Percentiles rank a stretch among this genome's conserved stretches.
Conservation (phyloP, 1,140 invertebrate species). For the Watersipora subatra region DNA sequence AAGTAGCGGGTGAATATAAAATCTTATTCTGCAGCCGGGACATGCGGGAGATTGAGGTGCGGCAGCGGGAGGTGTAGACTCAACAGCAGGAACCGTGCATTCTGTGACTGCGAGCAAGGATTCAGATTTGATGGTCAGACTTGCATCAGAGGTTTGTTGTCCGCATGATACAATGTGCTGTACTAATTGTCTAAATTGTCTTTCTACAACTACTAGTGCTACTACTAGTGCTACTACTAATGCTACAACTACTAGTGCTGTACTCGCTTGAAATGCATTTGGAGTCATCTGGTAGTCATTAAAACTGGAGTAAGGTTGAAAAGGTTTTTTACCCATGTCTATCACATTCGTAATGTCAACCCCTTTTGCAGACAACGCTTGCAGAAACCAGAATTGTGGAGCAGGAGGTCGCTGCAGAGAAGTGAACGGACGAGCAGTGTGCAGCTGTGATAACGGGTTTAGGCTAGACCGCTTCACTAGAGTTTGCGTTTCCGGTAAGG, state of each 20-base stretch:
- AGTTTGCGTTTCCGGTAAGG: neutral
- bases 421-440: neutral
- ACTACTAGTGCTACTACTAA: too few relatives aligned
- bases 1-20: too few relatives aligned
- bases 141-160: neutral
- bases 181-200: too few relatives aligned
- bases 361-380: neutral
- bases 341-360: too few relatives aligned
- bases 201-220: too few relatives aligned
- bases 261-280: too few relatives aligned
- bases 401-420: neutral
- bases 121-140: neutral
- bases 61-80: neutral
- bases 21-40: neutral
- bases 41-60: neutral
- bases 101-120: neutral
- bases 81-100: neutral
- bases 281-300: too few relatives aligned
- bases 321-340: too few relatives aligned
- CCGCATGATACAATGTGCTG: too few relatives aligned
- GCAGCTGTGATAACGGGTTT: neutral
- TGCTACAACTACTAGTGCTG: too few relatives aligned
- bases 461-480: neutral
- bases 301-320: too few relatives aligned
- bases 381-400: neutral